Evolutionary conservation across 2,888 invertebrate genomes (phyloP), one percentile per base, ranked within the genome.

Genomic region (Helobdella robusta): DNA sequence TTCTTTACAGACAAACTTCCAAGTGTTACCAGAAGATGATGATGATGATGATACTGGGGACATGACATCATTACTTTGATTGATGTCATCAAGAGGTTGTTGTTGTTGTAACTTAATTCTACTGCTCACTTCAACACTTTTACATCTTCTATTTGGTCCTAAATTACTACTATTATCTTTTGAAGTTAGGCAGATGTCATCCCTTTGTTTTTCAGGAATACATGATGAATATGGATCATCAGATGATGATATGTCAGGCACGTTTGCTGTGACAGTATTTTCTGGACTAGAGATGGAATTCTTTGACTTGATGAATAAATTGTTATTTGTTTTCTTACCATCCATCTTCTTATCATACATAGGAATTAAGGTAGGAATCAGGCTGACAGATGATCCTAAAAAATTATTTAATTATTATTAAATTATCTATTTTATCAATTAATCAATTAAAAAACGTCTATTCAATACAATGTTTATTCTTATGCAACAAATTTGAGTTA

Each of bases 381-480:
- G 18, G 32, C 56, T 56, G 1, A 56, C 56, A 30, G 56, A 56
- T 30, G 56, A 56, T n/a, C 56, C 56, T 56, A 32, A 25, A n/a
- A n/a, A n/a, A n/a, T n/a, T n/a, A n/a, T n/a, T n/a, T n/a, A n/a
- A n/a, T n/a, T n/a, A n/a, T n/a, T n/a, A n/a, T n/a, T n/a, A n/a
- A n/a, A n/a, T n/a, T n/a, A n/a, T n/a, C n/a, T n/a, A n/a, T n/a
- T n/a, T n/a, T n/a, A n/a, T n/a, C n/a, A n/a, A n/a, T n/a, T n/a
- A n/a, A n/a, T n/a, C n/a, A n/a, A n/a, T n/a, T n/a, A n/a, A n/a
- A n/a, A n/a, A n/a, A n/a, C n/a, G n/a, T n/a, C n/a, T n/a, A n/a
- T n/a, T n/a, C n/a, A n/a, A n/a, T n/a, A n/a, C n/a, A n/a, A n/a
- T n/a, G n/a, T n/a, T n/a, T n/a, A n/a, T n/a, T n/a, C n/a, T n/a